These are phyloP conservation scores for Bombylius discolor DNA, from an alignment of 2,888 invertebrate genomes.

Conservation along the genomic window DNA sequence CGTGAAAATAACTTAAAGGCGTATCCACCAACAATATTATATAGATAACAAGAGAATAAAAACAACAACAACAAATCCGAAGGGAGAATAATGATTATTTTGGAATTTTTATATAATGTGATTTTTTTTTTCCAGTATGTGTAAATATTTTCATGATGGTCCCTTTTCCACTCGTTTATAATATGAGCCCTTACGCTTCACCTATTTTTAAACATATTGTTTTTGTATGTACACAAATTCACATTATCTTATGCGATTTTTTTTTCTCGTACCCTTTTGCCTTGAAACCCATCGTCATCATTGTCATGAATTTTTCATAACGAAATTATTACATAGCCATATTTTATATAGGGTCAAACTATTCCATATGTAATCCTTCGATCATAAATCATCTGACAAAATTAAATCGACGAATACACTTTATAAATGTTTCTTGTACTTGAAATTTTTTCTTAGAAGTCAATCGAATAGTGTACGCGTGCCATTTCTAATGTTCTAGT, in stretches of 20 bases:
- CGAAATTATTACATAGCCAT: not conserved
- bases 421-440: not conserved
- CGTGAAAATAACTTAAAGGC: conserved; percentile 11
- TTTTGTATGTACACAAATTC: no score
- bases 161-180: not conserved
- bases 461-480: not conserved
- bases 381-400: not conserved
- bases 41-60: no score
- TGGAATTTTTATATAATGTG: no score
- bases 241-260: no score
- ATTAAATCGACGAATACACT: not conserved
- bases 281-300: not conserved
- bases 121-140: not conserved
- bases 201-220: not conserved
- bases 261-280: no score
- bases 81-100: no score
- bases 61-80: no score
- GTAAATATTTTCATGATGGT: conserved; percentile 12
- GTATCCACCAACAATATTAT: not conserved
- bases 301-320: conserved; percentile 5
- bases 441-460: no score
- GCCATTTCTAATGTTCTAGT: not conserved
- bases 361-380: not conserved
- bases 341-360: not conserved
- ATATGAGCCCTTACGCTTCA: not conserved